phyloP scores from a whole-genome alignment of 2,888 invertebrate species.

The Tenthredo distinguenda region DNA sequence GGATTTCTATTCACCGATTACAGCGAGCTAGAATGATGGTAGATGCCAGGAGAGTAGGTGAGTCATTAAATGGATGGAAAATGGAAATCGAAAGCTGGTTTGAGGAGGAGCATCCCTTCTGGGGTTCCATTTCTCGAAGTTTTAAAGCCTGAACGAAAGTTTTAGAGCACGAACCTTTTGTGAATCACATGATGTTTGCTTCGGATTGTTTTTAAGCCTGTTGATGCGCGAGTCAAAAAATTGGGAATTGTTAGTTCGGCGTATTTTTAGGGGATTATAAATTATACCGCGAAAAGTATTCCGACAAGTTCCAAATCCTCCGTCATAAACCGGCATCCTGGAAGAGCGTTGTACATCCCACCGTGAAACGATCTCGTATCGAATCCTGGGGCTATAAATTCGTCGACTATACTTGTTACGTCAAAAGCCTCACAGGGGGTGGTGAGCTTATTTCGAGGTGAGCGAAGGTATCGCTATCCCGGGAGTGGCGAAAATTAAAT shows the following conservation, averaged over 20 bases:
- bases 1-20: background rate
- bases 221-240: background rate
- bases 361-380: background rate
- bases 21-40: background rate
- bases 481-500: constrained; percentile 13
- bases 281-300: background rate
- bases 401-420: background rate
- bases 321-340: background rate
- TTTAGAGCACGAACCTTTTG: background rate
- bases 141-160: too few species aligned
- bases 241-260: background rate
- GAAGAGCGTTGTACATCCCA: background rate
- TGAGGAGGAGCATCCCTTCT: background rate
- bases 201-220: background rate
- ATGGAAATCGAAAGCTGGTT: background rate
- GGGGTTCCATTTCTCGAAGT: too few species aligned
- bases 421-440: background rate
- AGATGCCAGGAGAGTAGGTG: background rate
- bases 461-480: background rate
- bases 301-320: background rate
- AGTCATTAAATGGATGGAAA: background rate
- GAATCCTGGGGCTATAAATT: constrained; percentile 7
- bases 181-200: background rate
- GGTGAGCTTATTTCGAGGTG: background rate
- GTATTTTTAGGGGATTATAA: background rate